Evolutionary conservation across 1,140 invertebrate species (phyloP).

Genomic region (Cotesia glomerata): DNA sequence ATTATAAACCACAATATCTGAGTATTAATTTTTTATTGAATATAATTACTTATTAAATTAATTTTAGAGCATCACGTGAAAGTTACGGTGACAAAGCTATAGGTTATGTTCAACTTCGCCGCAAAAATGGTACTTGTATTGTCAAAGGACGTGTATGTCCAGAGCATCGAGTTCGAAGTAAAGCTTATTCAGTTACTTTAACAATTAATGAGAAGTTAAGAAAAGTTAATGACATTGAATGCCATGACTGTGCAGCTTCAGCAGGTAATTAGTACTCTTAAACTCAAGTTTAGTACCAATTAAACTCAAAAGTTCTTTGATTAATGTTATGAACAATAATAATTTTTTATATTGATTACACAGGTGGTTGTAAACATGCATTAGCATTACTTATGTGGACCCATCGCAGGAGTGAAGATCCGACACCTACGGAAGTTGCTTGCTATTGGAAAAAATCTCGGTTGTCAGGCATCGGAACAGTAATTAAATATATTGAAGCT

Average conservation of each 20-base stretch:
- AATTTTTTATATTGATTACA: background rate
- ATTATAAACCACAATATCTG: background rate
- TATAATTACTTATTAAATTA: background rate
- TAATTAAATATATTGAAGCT: constrained; percentile 35
- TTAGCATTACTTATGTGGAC: constrained; percentile 41
- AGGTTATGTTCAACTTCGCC: background rate
- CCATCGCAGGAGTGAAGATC: constrained; percentile 44
- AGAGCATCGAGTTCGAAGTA: no score
- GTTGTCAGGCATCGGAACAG: constrained; percentile 32
- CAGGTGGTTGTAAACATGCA: constrained; percentile 41
- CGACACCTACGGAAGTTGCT: constrained; percentile 35
- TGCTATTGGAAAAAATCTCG: constrained; percentile 51
- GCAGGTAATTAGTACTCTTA: background rate
- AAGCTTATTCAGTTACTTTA: no score
- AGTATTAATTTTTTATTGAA: background rate
- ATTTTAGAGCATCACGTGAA: background rate
- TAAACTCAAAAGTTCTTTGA: no score
- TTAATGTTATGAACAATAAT: background rate
- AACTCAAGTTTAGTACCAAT: no score
- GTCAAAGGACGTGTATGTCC: no score
- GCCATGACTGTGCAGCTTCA: no score
- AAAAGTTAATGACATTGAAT: no score
- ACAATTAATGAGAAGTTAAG: no score
- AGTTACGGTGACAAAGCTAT: background rate
- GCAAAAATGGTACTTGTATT: no score